Conservation (phyloP, 2,888 invertebrate genomes). For the Hyalella azteca region DNA sequence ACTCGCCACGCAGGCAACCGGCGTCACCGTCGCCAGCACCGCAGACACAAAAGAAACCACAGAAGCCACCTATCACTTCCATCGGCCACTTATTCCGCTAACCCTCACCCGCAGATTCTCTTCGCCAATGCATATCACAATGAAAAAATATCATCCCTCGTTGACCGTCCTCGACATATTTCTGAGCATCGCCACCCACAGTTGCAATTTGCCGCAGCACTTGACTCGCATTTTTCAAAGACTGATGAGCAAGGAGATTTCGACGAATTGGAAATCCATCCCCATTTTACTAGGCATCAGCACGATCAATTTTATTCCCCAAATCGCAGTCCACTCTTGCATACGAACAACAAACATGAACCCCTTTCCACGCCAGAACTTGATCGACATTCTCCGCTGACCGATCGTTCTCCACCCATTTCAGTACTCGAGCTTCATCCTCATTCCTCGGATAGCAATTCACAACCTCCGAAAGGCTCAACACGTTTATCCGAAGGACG, state of each 20-base stretch:
- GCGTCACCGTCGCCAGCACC: not conserved
- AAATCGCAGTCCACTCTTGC: too few species aligned
- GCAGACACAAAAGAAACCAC: not conserved
- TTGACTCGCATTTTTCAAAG: too few species aligned
- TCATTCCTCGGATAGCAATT: not conserved
- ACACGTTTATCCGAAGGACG: not conserved
- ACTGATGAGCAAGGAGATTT: too few species aligned
- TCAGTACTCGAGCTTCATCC: not conserved
- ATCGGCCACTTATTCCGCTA: not conserved
- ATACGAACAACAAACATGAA: too few species aligned
- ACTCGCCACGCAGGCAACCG: not conserved
- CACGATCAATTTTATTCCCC: too few species aligned
- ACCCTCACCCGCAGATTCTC: not conserved
- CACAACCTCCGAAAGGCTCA: not conserved
- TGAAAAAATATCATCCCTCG: too few species aligned
- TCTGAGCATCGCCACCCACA: too few species aligned
- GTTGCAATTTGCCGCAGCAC: too few species aligned
- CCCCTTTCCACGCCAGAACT: not conserved
- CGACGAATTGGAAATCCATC: too few species aligned
- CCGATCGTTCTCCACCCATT: not conserved
- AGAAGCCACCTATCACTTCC: not conserved
- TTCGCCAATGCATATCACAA: too few species aligned
- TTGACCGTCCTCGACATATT: too few species aligned
- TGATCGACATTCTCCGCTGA: not conserved
- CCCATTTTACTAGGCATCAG: too few species aligned